Evolutionary conservation across 2,888 invertebrate genomes (phyloP).

Genomic region (Limnephilus lunatus): DNA sequence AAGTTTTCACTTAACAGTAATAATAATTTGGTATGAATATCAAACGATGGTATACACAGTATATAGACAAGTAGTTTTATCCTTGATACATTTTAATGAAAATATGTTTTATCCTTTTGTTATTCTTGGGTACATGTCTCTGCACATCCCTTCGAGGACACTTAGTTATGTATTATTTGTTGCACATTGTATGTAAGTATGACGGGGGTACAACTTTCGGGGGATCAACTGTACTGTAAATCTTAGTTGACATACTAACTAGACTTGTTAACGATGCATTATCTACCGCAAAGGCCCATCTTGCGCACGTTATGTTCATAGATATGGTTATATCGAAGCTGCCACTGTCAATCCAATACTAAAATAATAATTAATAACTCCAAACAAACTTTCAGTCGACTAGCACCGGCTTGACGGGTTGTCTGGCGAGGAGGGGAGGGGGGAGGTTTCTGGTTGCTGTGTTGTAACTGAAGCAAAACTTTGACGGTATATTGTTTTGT

Average conservation of each 20-base stretch:
- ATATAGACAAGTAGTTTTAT: no score
- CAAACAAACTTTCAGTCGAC: background rate
- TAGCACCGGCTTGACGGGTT: constrained; percentile 2
- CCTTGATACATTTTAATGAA: no score
- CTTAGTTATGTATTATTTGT: no score
- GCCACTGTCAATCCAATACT: background rate
- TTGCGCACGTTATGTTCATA: background rate
- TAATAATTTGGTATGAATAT: no score
- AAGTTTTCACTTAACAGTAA: no score
- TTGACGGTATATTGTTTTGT: background rate
- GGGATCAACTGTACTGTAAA: no score
- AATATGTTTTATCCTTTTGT: no score
- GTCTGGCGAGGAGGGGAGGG: background rate
- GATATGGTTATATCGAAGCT: background rate
- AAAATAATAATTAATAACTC: background rate
- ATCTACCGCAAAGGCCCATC: background rate
- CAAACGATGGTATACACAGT: no score
- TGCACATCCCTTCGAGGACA: no score
- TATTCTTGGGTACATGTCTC: no score
- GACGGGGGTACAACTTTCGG: no score
- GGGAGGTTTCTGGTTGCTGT: background rate
- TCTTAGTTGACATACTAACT: background rate
- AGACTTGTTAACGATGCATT: background rate
- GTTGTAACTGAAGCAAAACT: background rate
- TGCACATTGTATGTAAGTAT: no score